Evolutionary conservation across 2,113 vertebrate species (phyloP).

Genomic region (Chaetura pelagica): DNA sequence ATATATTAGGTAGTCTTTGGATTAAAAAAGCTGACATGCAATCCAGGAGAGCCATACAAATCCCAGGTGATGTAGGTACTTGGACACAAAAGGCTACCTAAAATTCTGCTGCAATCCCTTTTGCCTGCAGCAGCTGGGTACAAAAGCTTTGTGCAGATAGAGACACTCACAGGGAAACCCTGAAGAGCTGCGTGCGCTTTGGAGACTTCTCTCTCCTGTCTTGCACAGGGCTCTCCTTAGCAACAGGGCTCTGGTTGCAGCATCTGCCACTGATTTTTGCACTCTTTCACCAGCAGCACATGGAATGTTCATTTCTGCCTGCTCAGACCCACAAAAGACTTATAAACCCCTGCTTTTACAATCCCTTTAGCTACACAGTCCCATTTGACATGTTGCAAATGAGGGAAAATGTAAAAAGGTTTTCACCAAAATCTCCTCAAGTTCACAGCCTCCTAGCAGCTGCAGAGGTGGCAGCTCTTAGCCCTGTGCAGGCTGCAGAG

Average conservation of each 20-base stretch:
- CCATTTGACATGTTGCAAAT: background rate
- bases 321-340: background rate
- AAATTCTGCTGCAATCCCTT: background rate
- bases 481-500: background rate
- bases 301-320: background rate
- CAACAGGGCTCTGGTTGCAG: background rate
- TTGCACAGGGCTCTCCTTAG: background rate
- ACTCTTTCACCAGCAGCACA: background rate
- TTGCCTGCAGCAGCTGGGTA: background rate
- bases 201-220: background rate
- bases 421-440: background rate
- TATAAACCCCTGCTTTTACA: background rate
- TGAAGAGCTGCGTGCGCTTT: background rate
- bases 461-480: background rate
- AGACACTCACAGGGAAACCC: background rate
- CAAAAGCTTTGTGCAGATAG: background rate
- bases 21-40: background rate
- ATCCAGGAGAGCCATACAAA: background rate
- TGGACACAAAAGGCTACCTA: background rate
- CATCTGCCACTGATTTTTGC: background rate
- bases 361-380: background rate
- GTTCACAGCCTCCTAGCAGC: background rate
- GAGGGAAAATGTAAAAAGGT: background rate
- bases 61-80: background rate
- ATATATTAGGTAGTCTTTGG: background rate